Evolutionary conservation across 2,113 vertebrate species (phyloP).

Genomic region (Otis tarda): DNA sequence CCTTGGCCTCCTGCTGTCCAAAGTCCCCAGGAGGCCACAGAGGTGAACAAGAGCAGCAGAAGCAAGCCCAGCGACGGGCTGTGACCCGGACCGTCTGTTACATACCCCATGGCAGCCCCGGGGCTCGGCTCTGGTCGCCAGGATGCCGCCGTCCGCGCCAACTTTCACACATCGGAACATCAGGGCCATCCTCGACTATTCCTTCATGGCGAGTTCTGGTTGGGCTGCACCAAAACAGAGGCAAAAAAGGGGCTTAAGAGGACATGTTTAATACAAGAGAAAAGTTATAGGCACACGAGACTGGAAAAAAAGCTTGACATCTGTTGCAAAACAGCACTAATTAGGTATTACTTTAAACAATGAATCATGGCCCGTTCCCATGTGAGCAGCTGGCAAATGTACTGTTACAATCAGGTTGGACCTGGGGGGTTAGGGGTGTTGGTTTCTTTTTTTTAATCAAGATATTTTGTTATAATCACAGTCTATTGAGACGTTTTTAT

Average conservation of each 20-base stretch:
- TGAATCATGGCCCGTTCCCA: slow-evolving; percentile 69
- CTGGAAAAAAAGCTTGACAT: slow-evolving; percentile 60
- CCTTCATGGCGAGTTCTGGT: background rate
- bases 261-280: background rate
- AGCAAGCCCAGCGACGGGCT: background rate
- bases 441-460: slow-evolving; percentile 25
- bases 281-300: slow-evolving; percentile 8
- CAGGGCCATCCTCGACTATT: background rate
- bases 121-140: background rate
- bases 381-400: slow-evolving; percentile 73
- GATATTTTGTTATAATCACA: slow-evolving; percentile 59
- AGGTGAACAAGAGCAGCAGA: background rate
- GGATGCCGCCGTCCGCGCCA: background rate
- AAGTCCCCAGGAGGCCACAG: background rate
- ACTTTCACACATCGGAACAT: background rate
- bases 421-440: background rate
- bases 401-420: slow-evolving; percentile 57
- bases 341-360: slow-evolving; percentile 71
- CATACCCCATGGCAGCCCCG: background rate
- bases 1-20: background rate
- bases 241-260: background rate
- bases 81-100: rapidly evolving
- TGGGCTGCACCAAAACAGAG: background rate
- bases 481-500: slow-evolving; percentile 51
- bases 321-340: slow-evolving; percentile 71